Base-by-base conservation (phyloP, 2,113 vertebrate genomes). In the Corythoichthys intestinalis region DNA sequence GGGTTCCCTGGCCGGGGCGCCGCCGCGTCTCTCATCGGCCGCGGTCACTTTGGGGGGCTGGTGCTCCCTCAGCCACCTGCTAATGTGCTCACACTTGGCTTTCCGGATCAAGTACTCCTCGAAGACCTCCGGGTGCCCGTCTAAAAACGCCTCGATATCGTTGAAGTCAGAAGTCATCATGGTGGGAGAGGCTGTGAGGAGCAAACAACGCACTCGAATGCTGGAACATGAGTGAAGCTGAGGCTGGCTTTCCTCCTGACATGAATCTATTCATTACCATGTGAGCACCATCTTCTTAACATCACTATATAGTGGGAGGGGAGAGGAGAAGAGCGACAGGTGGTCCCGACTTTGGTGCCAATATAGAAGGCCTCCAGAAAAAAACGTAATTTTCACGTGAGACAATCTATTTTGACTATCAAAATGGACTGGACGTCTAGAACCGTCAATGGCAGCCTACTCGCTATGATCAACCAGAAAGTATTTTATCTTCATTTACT, bases 131-230 rank as follows among this genome's bases (percentile, higher is more conserved):
- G 92, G 92, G 56, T 93, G 91, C 59, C 90, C 74, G 72, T 93
- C 92, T 79, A 93, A 57, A 79, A 93, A 93, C 17, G 92, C 92
- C 78, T 93, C 92, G 28, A 93, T 71, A 15, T 93, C 92, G 34
- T 91, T 90, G 73, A 92, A 93, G 78, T 91, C 90, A 82, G 91
- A 90, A 7, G 89, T 76, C 67, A 89, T 89, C 93, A 93, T 92
- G 67, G 54, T 83, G 74, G 60, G 39, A 68, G 64, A 34, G 20
- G 78, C 73, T 34, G 65, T 49, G 52, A 46, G 61, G 65, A 71
- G 20, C 56, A 48, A 70, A 39, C 7, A 67, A 70, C 67, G 49
- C 52, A 7, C 71, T 57, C 20, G 46, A 60, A 28, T 49, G 64
- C 11, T 41, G 62, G 17, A 83, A 50, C 47, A 57, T 47, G 73